These are phyloP conservation scores for Tachina fera DNA, from an alignment of 2,888 invertebrate species.

Conservation along the genomic window DNA sequence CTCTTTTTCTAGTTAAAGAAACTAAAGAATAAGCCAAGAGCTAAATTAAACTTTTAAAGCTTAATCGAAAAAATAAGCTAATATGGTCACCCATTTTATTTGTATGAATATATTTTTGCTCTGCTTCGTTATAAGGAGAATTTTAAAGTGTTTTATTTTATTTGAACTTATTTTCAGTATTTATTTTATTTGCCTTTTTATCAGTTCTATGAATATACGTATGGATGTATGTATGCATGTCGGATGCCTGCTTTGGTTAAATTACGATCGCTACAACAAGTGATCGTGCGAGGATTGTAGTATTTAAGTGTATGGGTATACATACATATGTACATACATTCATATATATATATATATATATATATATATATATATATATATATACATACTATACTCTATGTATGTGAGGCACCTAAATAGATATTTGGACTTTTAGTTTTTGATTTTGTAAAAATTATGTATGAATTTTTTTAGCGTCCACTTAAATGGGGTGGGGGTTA, in stretches of 20 bases:
- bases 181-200: slow-evolving; percentile 32
- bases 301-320: not conserved
- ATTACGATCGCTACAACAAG: slow-evolving; percentile 42
- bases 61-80: too few relatives aligned
- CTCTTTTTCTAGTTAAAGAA: too few relatives aligned
- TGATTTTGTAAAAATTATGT: too few relatives aligned
- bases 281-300: slow-evolving; percentile 67
- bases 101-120: too few relatives aligned
- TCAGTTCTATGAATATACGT: slow-evolving; percentile 48
- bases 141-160: slow-evolving; percentile 35
- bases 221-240: slow-evolving; percentile 54
- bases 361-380: not conserved
- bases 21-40: too few relatives aligned
- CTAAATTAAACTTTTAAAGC: too few relatives aligned
- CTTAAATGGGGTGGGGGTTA: slow-evolving; percentile 53
- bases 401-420: not conserved
- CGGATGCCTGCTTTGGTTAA: slow-evolving; percentile 21
- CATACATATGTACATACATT: not conserved
- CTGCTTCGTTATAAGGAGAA: slow-evolving; percentile 22
- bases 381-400: not conserved
- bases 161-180: slow-evolving; percentile 22
- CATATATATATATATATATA: not conserved
- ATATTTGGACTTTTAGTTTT: slow-evolving; percentile 2
- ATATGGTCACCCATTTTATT: too few relatives aligned
- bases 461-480: slow-evolving; percentile 12